These are phyloP conservation scores for Ivindomyrus marchei DNA, from an alignment of 2,113 vertebrate genomes.

Conservation along the genomic window DNA sequence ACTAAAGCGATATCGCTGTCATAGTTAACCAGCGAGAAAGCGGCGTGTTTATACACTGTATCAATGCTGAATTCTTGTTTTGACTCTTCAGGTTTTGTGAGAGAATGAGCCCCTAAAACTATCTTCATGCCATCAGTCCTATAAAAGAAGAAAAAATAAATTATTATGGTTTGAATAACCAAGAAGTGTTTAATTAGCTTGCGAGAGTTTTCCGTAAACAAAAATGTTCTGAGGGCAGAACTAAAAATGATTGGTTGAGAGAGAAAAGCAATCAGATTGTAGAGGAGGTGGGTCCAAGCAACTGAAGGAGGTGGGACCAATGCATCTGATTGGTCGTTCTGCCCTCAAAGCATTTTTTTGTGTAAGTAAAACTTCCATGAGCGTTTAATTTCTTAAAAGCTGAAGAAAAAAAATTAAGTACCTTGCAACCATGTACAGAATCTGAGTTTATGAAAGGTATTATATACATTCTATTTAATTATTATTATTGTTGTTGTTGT, in stretches of 20 bases:
- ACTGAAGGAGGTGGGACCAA: background rate
- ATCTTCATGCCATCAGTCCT: constrained; percentile 42
- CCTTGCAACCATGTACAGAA: background rate
- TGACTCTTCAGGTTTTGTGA: constrained; percentile 45
- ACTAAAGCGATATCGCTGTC: constrained; percentile 63
- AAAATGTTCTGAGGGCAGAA: background rate
- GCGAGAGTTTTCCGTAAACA: background rate
- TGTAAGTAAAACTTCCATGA: background rate
- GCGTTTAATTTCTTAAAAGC: background rate
- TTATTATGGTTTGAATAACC: background rate
- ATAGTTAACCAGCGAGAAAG: constrained; percentile 40
- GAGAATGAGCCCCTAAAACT: constrained; percentile 58
- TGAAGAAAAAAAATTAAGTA: background rate
- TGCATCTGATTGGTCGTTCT: background rate
- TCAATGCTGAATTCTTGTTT: constrained; percentile 56
- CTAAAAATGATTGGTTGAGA: background rate
- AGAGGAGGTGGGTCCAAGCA: background rate
- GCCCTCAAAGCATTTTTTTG: background rate
- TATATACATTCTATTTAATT: background rate
- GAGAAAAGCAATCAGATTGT: background rate
- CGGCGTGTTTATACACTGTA: constrained; percentile 52
- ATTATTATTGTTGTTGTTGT: background rate
- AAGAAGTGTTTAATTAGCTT: background rate
- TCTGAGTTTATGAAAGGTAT: background rate
- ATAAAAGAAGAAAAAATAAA: background rate